Conservation (phyloP, 2,888 invertebrate species). For the Polydrusus tereticollis region DNA sequence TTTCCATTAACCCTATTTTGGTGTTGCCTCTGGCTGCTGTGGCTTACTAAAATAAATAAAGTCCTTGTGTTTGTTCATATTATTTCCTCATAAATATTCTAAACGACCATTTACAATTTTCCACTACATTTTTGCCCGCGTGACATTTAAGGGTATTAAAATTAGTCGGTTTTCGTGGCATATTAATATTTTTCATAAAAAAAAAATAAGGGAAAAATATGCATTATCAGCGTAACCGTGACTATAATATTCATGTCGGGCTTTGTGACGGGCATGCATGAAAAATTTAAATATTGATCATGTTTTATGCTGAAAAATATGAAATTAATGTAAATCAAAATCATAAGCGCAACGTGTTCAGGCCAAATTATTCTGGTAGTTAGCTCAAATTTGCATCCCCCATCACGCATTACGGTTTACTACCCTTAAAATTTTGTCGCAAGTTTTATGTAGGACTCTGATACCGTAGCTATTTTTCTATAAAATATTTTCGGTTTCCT, state of each 20-base stretch:
- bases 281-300: constrained; percentile 64
- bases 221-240: constrained; percentile 47
- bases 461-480: background rate
- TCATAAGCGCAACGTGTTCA: constrained; percentile 68
- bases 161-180: constrained; percentile 50
- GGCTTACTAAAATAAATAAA: background rate
- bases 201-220: constrained; percentile 18
- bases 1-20: too few relatives aligned
- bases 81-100: constrained; percentile 46
- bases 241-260: constrained; percentile 47
- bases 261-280: constrained; percentile 51
- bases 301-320: constrained; percentile 66
- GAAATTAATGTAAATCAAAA: constrained; percentile 69
- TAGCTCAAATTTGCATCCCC: constrained; percentile 66
- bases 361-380: constrained; percentile 68
- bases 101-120: constrained; percentile 43
- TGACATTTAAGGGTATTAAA: constrained; percentile 44
- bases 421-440: constrained; percentile 53
- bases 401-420: constrained; percentile 62
- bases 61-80: constrained; percentile 26
- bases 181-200: constrained; percentile 27
- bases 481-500: background rate
- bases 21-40: background rate
- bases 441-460: constrained; percentile 7
- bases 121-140: constrained; percentile 34